Percentiles rank a stretch among this genome's conserved stretches.
phyloP scores from a whole-genome alignment of 2,888 invertebrate species.

The Stomorhina lunata region DNA sequence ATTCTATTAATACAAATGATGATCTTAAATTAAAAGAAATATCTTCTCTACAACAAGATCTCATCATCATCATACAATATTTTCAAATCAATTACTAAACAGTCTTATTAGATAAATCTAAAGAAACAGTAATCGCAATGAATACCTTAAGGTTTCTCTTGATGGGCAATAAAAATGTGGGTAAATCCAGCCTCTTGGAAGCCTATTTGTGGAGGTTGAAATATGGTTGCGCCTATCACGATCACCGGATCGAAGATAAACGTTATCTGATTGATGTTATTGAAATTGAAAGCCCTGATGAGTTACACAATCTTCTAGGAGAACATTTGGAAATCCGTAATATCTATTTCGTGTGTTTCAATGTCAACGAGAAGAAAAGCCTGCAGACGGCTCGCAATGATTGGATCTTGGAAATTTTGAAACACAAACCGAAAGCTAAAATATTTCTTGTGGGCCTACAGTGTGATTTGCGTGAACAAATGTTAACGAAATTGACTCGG shows the following conservation, averaged over 20 bases:
- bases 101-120: not conserved
- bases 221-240: constrained; percentile 47
- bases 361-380: constrained; percentile 47
- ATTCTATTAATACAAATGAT: constrained; percentile 13
- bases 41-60: not conserved
- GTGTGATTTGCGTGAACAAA: constrained; percentile 50
- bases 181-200: constrained; percentile 30
- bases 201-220: constrained; percentile 46
- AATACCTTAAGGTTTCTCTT: constrained; percentile 52
- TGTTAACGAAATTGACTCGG: constrained; percentile 41
- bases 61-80: not conserved
- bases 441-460: constrained; percentile 55
- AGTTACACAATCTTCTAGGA: constrained; percentile 2
- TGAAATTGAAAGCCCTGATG: constrained; percentile 37
- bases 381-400: constrained; percentile 20
- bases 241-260: constrained; percentile 34
- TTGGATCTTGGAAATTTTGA: constrained; percentile 47
- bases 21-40: not conserved
- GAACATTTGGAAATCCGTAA: constrained; percentile 12
- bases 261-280: constrained; percentile 51
- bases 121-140: not conserved
- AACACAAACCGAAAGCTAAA: constrained; percentile 36
- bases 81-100: not conserved
- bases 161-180: constrained; percentile 53
- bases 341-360: constrained; percentile 55